Conservation (phyloP, 1,140 invertebrate genomes). For the Uloborus diversus region DNA sequence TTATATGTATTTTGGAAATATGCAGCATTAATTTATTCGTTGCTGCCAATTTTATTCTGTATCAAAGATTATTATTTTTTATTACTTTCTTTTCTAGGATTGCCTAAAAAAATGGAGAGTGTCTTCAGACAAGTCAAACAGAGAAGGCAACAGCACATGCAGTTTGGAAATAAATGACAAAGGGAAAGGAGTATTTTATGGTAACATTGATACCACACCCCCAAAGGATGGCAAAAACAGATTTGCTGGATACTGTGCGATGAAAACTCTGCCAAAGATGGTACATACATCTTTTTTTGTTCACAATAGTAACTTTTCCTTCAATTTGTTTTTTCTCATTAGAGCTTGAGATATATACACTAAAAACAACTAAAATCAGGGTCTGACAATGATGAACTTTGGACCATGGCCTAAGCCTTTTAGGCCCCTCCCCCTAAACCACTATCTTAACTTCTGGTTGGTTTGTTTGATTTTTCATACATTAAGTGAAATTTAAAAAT, state of each 20-base stretch:
- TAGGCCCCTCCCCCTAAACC: too few relatives aligned
- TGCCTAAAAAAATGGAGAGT: constrained; percentile 78
- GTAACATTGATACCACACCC: constrained; percentile 74
- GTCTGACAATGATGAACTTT: not conserved
- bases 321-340: too few relatives aligned
- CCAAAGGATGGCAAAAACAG: constrained; percentile 82
- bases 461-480: too few relatives aligned
- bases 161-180: constrained; percentile 69
- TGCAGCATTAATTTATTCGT: not conserved
- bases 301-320: too few relatives aligned
- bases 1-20: not conserved
- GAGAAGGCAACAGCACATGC: constrained; percentile 80
- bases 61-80: constrained; percentile 46
- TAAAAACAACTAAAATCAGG: not conserved
- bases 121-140: constrained; percentile 80
- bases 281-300: constrained; percentile 66
- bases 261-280: constrained; percentile 73
- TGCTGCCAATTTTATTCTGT: not conserved
- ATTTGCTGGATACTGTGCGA: constrained; percentile 80
- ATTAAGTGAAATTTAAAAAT: too few relatives aligned
- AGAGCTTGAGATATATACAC: too few relatives aligned
- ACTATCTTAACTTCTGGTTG: too few relatives aligned
- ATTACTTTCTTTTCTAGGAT: constrained; percentile 60
- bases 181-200: constrained; percentile 81
- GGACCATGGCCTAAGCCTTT: too few relatives aligned